Evolutionary conservation across 2,797 vertebrate genomes (phyloP).

Genomic region (Myotis findleyi): DNA sequence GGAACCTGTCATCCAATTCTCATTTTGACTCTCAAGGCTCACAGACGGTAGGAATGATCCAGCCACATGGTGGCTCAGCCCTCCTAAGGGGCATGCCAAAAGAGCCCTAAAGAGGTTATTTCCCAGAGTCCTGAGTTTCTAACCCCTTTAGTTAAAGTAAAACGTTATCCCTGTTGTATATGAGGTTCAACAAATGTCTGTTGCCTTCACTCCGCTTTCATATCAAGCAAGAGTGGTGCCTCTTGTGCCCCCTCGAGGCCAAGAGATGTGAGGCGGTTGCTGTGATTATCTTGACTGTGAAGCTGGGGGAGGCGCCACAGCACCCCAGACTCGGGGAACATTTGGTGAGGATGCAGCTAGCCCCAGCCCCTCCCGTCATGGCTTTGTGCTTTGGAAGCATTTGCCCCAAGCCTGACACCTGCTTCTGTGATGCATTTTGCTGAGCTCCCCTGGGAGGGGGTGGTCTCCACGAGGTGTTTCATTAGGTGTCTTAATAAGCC

Average conservation of each 20-base stretch:
- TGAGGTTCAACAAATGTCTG: neutral
- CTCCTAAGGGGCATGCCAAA: neutral
- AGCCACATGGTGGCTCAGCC: neutral
- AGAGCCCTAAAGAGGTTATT: neutral
- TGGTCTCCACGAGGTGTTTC: constrained; percentile 72
- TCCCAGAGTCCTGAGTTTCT: neutral
- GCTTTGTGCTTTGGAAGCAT: constrained; percentile 19
- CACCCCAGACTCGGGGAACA: neutral
- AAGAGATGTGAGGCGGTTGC: accelerated
- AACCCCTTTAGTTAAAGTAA: neutral
- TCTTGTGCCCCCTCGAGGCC: neutral
- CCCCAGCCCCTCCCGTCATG: neutral
- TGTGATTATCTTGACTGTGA: neutral
- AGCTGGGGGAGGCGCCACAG: neutral
- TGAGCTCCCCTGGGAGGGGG: constrained; percentile 25
- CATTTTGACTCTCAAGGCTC: neutral
- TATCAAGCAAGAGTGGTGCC: neutral
- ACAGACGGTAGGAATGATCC: too few relatives aligned
- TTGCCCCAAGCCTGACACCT: constrained; percentile 53
- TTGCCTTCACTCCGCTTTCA: neutral
- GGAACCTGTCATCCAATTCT: neutral
- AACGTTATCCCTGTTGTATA: neutral
- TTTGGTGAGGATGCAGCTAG: neutral
- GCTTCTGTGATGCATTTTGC: constrained; percentile 59
- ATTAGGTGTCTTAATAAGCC: constrained; percentile 79